Evolutionary conservation across 2,797 vertebrate genomes (phyloP).

Genomic region (Saxicola maurus): DNA sequence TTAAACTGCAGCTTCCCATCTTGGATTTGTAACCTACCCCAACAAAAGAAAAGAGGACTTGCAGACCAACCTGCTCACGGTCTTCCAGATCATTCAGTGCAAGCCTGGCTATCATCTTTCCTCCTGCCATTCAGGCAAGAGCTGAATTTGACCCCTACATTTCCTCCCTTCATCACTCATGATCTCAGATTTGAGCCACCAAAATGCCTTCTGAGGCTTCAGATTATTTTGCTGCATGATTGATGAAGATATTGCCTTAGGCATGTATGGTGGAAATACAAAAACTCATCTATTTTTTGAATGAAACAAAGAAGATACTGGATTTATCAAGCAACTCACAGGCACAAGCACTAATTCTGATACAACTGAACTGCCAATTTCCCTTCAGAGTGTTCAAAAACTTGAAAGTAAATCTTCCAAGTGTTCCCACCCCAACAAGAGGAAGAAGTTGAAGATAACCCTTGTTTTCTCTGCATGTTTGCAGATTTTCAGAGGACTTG

Average conservation of each 20-base stretch:
- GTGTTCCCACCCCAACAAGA: not conserved
- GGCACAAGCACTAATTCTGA: not conserved
- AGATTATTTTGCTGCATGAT: not conserved
- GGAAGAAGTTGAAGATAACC: not conserved
- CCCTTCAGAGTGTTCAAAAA: not conserved
- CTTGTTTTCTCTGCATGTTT: not conserved
- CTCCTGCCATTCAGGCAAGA: not conserved
- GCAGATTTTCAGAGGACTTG: not conserved
- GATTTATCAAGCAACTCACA: constrained; percentile 10
- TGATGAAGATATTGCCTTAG: not conserved
- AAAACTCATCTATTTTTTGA: not conserved
- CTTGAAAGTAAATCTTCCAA: not conserved
- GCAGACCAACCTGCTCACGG: not conserved
- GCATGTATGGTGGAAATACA: not conserved
- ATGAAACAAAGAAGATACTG: not conserved
- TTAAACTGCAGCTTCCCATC: not conserved
- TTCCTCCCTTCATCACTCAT: not conserved
- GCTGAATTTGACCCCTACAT: not conserved
- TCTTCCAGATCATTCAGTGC: not conserved
- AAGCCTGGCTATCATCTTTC: not conserved
- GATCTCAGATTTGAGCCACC: not conserved
- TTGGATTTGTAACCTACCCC: not conserved
- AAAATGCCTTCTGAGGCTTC: not conserved
- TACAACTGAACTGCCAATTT: not conserved
- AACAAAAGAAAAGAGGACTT: not conserved